Evolutionary conservation across 2,113 vertebrate species (phyloP).

Genomic region (Megatriorchis doriae): DNA sequence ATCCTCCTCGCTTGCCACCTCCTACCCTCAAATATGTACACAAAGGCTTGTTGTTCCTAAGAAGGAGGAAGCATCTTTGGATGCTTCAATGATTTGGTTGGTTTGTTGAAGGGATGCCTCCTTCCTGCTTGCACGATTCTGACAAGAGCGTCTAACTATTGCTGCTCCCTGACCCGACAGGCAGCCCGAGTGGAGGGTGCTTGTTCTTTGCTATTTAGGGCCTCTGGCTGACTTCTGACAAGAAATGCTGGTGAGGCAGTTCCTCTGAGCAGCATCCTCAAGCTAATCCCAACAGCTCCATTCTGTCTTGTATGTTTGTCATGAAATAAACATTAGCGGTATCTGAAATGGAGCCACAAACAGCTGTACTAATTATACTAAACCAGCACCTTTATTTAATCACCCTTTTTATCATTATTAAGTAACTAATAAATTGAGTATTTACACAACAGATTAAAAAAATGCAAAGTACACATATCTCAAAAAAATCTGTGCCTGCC

Average conservation of each 20-base stretch:
- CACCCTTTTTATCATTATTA: slow-evolving; percentile 11
- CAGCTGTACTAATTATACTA: neutral
- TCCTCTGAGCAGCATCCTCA: neutral
- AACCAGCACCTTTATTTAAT: slow-evolving; percentile 15
- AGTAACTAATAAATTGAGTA: neutral
- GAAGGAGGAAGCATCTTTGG: neutral
- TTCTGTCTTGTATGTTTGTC: neutral
- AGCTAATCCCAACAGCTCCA: neutral
- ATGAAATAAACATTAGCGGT: neutral
- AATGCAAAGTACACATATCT: neutral
- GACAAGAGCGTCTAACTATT: rapidly evolving
- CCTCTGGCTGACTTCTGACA: neutral
- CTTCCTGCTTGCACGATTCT: neutral
- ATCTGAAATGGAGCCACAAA: neutral
- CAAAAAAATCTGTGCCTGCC: neutral
- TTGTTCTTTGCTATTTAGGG: neutral
- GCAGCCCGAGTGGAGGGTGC: neutral
- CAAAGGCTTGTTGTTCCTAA: neutral
- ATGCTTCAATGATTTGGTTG: neutral
- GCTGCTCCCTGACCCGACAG: neutral
- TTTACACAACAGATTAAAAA: neutral
- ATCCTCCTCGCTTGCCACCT: neutral
- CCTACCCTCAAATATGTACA: neutral
- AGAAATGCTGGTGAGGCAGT: neutral
- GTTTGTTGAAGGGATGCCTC: neutral